phyloP scores from a whole-genome alignment of 1,140 invertebrate genomes.

The Lordiphosa stackelbergi region DNA sequence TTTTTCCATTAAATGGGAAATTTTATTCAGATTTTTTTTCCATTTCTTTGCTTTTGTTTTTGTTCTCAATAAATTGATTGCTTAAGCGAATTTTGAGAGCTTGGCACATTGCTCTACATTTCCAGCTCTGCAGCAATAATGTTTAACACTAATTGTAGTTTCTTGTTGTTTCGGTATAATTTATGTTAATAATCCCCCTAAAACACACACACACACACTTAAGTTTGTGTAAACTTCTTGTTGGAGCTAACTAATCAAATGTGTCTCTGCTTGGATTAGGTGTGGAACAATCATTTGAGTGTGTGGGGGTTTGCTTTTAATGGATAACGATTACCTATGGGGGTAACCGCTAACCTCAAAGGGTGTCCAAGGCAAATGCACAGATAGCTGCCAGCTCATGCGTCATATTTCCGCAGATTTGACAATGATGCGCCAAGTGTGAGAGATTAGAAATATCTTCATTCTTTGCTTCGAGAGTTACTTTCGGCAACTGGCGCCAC shows the following conservation, averaged over 20 bases:
- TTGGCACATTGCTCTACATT: constrained; percentile 21
- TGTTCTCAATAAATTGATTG: constrained; percentile 47
- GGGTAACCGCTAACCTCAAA: no score
- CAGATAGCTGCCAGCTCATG: no score
- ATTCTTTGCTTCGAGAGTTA: no score
- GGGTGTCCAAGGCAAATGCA: no score
- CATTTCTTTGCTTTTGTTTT: constrained; percentile 11
- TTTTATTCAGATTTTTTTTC: constrained; percentile 15
- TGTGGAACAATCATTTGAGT: background rate
- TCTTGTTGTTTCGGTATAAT: constrained; percentile 50
- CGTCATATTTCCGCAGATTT: no score
- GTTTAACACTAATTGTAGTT: constrained; percentile 63
- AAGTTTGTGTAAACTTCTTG: constrained; percentile 2
- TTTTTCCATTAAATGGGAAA: constrained; percentile 67
- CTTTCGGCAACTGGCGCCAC: no score
- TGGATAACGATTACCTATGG: no score
- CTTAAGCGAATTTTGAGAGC: constrained; percentile 39
- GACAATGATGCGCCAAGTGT: no score
- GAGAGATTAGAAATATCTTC: no score
- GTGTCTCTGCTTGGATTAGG: background rate
- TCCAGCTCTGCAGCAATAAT: constrained; percentile 8
- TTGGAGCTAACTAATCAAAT: constrained; percentile 23
- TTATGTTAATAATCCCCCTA: constrained; percentile 51
- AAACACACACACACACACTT: constrained; percentile 41
- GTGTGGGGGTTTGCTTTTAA: background rate